A percentile compares a stretch with the other conserved stretches of the same genome.
phyloP scores from a whole-genome alignment of 2,888 invertebrate genomes.

The Chrysomela aeneicollis region DNA sequence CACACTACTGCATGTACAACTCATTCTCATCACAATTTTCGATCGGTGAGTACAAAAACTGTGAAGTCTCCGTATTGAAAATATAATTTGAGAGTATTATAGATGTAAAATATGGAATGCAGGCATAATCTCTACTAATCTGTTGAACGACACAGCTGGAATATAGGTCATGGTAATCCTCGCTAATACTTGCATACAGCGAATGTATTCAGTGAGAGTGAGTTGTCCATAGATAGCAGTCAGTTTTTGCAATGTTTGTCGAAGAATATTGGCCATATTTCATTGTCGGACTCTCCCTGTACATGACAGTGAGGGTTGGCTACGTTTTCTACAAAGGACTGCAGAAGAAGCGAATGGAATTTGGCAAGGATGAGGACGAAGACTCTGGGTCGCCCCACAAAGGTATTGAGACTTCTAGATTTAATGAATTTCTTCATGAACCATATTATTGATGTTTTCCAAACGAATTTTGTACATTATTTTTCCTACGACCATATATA shows the following conservation, averaged over 20 bases:
- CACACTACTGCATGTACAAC: too few species aligned
- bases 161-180: conserved; percentile 13
- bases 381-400: conserved; percentile 39
- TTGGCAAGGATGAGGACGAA: conserved; percentile 41
- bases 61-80: too few species aligned
- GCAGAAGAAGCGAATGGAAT: conserved; percentile 27
- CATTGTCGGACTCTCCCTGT: conserved; percentile 45
- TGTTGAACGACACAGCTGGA: not conserved
- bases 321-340: conserved; percentile 28
- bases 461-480: too few species aligned
- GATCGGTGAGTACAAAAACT: too few species aligned
- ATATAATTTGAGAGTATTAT: too few species aligned
- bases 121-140: too few species aligned
- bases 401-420: too few species aligned
- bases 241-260: conserved; percentile 47
- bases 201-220: not conserved
- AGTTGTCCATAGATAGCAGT: not conserved
- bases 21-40: not conserved
- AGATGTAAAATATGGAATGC: too few species aligned
- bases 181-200: not conserved
- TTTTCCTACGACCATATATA: too few species aligned
- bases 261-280: conserved; percentile 55
- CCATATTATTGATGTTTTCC: too few species aligned
- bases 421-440: too few species aligned
- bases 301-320: conserved; percentile 39